Evolutionary conservation across 37 sponge, comb jelly and placozoan genomes (phyloP), one percentile per base, ranked within the genome.

Genomic region (Hormiphora californensis): DNA sequence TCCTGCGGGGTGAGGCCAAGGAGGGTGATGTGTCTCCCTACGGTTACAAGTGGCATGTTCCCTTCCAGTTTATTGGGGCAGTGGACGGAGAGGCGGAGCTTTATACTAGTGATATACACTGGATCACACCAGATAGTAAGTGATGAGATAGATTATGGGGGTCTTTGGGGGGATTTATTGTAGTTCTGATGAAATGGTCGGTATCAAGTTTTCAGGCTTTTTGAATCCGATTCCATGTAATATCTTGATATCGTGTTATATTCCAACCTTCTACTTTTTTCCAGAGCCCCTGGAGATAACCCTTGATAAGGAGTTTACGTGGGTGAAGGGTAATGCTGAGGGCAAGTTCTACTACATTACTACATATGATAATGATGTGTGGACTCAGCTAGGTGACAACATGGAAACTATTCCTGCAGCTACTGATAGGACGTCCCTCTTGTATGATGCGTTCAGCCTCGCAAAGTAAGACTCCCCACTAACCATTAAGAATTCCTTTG

Each of bases 31-130:
- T 32, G 21, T 65, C 67, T 34, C 38, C 32, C 8, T 65, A 32
- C 28, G 67, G 37, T 65, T 65, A 65, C 67, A 34, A 65, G 67
- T 65, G 67, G 67, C 37, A 34, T 38, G 35, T 65, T 65, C 67
- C 67, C 9, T 65, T 65, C 67, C 15, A 7, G 19, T 65, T 36
- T 38, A 5, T 27, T 7, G 21, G 35, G 30, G 27, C n/a, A 57
- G 61, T 57, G 3, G 9, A 65, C 32, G 37, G 35, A 36, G 67
- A 39, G 17, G 67, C 37, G 33, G n/a, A n/a, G n/a, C 30, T 57
- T 57, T 5, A 57, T 5, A 57, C 61, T 4, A 3, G 17, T 17
- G 67, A 4, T 4, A 65, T 32, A 7, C 34, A 30, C 67, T 65
- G 67, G 67, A 11, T 57, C 61, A 21, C 3, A 30, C 3, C 61